A percentile compares a stretch with the other conserved stretches of the same genome.
phyloP scores from a whole-genome alignment of 2,797 vertebrate genomes.

The Pagetopsis macropterus region DNA sequence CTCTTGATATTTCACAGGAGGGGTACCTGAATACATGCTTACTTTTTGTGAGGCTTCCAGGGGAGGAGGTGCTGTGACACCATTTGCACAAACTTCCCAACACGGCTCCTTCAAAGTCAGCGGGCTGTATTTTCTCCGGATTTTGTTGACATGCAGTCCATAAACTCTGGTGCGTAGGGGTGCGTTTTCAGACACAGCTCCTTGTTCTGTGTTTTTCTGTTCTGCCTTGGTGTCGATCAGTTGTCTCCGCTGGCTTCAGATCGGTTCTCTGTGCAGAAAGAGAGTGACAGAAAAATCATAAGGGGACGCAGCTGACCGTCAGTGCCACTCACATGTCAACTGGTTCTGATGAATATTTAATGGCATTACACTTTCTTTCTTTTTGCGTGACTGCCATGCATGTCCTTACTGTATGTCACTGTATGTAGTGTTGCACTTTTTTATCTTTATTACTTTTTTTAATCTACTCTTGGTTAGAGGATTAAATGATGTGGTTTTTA shows the following conservation, averaged over 20 bases:
- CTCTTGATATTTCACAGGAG: slow-evolving; percentile 8
- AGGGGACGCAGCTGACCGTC: slow-evolving; percentile 40
- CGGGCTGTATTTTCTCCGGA: slow-evolving; percentile 31
- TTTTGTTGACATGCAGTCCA: slow-evolving; percentile 31
- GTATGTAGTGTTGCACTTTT: slow-evolving; percentile 1
- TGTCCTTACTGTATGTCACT: slow-evolving; percentile 10
- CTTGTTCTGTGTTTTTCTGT: slow-evolving; percentile 36
- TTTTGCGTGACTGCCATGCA: not conserved
- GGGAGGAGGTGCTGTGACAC: slow-evolving; percentile 60
- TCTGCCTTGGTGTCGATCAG: slow-evolving; percentile 41
- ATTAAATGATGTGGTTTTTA: slow-evolving; percentile 40
- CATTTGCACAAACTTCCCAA: slow-evolving; percentile 62
- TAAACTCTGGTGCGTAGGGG: slow-evolving; percentile 22
- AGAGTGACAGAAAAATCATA: slow-evolving; percentile 46
- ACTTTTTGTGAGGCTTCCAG: slow-evolving; percentile 75
- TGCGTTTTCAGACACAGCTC: slow-evolving; percentile 31
- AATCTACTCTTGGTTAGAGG: slow-evolving; percentile 36
- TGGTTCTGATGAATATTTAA: slow-evolving; percentile 54
- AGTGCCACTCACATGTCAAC: slow-evolving; percentile 56
- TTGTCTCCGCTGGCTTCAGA: slow-evolving; percentile 50
- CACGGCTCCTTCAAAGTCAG: slow-evolving; percentile 38
- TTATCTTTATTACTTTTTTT: slow-evolving; percentile 29
- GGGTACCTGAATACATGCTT: slow-evolving; percentile 30
- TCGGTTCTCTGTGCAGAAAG: slow-evolving; percentile 59
- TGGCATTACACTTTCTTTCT: slow-evolving; percentile 18